Evolutionary conservation across 2,113 vertebrate species (phyloP).

Genomic region (Sardina pilchardus): DNA sequence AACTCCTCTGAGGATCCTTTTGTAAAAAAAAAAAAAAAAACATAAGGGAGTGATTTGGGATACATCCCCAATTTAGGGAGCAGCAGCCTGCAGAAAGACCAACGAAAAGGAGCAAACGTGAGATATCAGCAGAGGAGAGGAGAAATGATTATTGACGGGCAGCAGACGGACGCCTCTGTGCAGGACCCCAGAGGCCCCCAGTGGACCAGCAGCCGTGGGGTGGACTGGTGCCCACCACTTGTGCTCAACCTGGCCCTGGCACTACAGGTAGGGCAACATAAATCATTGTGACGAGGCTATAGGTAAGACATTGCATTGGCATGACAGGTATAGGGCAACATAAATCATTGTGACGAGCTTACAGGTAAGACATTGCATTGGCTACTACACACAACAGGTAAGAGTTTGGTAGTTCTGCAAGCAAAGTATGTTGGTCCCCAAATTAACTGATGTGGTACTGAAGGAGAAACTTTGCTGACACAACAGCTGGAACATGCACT

Average conservation of each 20-base stretch:
- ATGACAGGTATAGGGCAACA: constrained; percentile 51
- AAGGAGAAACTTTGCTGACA: neutral
- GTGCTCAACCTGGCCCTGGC: constrained; percentile 49
- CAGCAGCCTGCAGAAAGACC: neutral
- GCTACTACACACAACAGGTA: neutral
- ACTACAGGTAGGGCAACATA: constrained; percentile 48
- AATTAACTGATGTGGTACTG: neutral
- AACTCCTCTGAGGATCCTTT: neutral
- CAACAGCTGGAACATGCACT: neutral
- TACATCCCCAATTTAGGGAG: neutral
- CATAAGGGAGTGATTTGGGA: neutral
- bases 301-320: neutral
- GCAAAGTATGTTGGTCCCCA: neutral
- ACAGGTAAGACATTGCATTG: neutral
- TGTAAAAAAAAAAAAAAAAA: neutral
- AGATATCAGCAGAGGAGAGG: neutral
- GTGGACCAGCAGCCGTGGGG: constrained; percentile 21
- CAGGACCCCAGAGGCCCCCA: constrained; percentile 12
- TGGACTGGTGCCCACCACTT: constrained; percentile 32
- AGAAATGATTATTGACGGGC: neutral
- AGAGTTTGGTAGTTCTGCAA: neutral
- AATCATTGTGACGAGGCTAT: neutral
- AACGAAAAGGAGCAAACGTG: neutral
- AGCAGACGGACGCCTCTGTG: neutral
- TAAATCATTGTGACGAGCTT: neutral